phyloP scores from a whole-genome alignment of 2,888 invertebrate genomes.

The Melanotus villosus region DNA sequence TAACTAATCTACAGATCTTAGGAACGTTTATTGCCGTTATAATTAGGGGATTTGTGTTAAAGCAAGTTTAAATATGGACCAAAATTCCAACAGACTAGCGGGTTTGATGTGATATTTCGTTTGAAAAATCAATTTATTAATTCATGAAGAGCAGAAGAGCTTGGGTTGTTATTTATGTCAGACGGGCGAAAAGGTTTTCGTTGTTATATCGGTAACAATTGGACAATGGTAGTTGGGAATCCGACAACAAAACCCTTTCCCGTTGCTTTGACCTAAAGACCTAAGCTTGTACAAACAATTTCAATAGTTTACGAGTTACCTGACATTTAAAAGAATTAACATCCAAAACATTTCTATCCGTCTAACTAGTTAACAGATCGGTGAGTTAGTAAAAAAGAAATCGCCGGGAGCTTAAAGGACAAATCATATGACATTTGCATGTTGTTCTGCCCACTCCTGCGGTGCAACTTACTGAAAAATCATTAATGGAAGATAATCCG shows the following conservation, averaged over 20 bases:
- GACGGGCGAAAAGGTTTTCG: no score
- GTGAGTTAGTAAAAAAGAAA: not conserved
- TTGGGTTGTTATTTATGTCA: no score
- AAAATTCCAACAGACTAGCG: no score
- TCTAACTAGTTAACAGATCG: not conserved
- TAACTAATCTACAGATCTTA: not conserved
- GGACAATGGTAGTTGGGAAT: not conserved
- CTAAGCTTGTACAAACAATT: not conserved
- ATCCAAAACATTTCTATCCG: not conserved
- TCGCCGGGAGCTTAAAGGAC: not conserved
- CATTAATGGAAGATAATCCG: slow-evolving; percentile 36
- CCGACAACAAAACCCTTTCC: not conserved
- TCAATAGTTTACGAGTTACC: not conserved
- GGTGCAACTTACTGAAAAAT: slow-evolving; percentile 22
- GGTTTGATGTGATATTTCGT: no score
- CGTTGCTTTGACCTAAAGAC: not conserved
- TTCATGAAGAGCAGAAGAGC: no score
- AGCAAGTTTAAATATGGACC: no score
- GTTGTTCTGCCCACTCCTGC: slow-evolving; percentile 4
- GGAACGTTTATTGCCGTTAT: no score
- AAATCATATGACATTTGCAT: slow-evolving; percentile 9
- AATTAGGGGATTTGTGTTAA: no score
- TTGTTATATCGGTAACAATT: not conserved
- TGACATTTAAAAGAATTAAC: not conserved
- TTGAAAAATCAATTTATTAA: no score